Percentiles rank a stretch among this genome's conserved stretches.
These are phyloP conservation scores for Laticauda laticaudata DNA, from an alignment of 2,113 vertebrate genomes.

Conservation along the genomic window DNA sequence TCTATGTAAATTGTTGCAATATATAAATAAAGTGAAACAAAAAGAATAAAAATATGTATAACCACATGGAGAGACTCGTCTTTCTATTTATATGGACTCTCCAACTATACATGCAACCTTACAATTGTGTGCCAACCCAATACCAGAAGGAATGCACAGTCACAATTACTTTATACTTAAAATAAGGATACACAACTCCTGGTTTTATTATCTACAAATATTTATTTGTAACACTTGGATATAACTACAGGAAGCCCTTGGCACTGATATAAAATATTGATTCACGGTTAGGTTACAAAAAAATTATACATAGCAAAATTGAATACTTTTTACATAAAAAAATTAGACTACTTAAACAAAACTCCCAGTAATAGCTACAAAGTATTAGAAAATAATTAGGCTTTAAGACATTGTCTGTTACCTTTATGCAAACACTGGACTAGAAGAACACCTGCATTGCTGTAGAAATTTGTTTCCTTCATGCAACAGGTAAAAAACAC, in stretches of 20 bases:
- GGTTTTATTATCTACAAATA: conserved; percentile 81
- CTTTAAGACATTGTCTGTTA: conserved; percentile 85
- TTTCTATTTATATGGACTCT: neutral
- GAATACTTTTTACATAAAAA: conserved; percentile 92
- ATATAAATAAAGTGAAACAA: neutral
- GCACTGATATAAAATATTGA: conserved; percentile 91
- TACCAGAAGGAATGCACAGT: conserved; percentile 27
- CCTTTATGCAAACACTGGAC: conserved; percentile 80
- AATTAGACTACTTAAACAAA: conserved; percentile 84
- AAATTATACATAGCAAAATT: conserved; percentile 98
- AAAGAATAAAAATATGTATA: neutral
- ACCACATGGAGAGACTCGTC: neutral
- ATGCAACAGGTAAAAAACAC: conserved; percentile 86
- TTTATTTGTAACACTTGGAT: conserved; percentile 84
- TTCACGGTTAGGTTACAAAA: conserved; percentile 94
- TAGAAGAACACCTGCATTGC: conserved; percentile 85
- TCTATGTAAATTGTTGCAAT: neutral
- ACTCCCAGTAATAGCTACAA: conserved; percentile 76
- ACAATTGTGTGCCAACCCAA: conserved; percentile 47
- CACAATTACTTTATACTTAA: conserved; percentile 57
- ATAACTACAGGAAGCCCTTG: conserved; percentile 87
- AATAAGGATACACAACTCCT: conserved; percentile 75
- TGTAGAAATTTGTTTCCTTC: conserved; percentile 81
- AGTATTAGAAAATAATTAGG: conserved; percentile 83
- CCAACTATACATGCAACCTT: neutral